A percentile compares a stretch with the other conserved stretches of the same genome.
phyloP scores from a whole-genome alignment of 2,888 invertebrate genomes.

The Drosophila fungiperda region DNA sequence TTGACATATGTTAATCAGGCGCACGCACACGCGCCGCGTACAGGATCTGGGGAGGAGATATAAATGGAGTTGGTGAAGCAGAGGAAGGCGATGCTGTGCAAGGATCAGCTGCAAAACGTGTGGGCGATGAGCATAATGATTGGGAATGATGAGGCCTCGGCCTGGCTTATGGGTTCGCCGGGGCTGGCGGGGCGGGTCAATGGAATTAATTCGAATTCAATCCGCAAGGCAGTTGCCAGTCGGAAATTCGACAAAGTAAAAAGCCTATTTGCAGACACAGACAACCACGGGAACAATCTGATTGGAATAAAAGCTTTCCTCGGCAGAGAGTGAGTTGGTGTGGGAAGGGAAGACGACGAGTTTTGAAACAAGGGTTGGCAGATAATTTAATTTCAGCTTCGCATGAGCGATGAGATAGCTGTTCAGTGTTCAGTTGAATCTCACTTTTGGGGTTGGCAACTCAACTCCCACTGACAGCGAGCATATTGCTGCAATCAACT shows the following conservation, averaged over 20 bases:
- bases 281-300: slow-evolving; percentile 83
- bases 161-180: slow-evolving; percentile 6
- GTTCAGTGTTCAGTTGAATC: slow-evolving; percentile 14
- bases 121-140: slow-evolving; percentile 55
- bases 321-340: slow-evolving; percentile 8
- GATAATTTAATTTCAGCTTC: slow-evolving; percentile 85
- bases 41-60: slow-evolving; percentile 20
- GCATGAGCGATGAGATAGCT: slow-evolving; percentile 77
- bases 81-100: slow-evolving; percentile 29
- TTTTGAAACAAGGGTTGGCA: slow-evolving; percentile 83
- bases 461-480: slow-evolving; percentile 62
- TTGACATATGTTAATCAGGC: slow-evolving; percentile 85
- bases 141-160: slow-evolving; percentile 50
- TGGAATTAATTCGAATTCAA: slow-evolving; percentile 84
- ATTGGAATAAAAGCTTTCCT: slow-evolving; percentile 79
- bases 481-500: slow-evolving; percentile 85
- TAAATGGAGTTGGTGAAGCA: slow-evolving; percentile 23
- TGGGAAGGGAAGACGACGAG: slow-evolving; percentile 11
- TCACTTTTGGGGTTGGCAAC: slow-evolving; percentile 21
- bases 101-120: slow-evolving; percentile 63
- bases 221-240: slow-evolving; percentile 61
- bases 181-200: slow-evolving; percentile 76
- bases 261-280: slow-evolving; percentile 76
- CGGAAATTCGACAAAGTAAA: slow-evolving; percentile 72
- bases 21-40: slow-evolving; percentile 79